Base-by-base conservation (phyloP, 2,888 invertebrate genomes). In the Standfussiana lucernea region DNA sequence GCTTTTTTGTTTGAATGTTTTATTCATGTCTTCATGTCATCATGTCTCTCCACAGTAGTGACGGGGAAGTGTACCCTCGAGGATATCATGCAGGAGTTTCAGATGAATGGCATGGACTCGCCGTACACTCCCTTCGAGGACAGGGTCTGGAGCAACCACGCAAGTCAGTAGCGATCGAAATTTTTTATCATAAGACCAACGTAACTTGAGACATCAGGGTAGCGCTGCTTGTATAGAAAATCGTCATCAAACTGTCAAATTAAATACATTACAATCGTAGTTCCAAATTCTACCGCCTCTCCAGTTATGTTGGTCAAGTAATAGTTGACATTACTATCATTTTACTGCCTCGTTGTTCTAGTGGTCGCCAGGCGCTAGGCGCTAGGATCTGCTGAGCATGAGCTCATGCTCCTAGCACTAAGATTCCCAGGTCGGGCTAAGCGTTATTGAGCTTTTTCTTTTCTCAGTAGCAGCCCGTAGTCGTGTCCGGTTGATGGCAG, bases 21-120 rank as follows among this genome's bases (percentile, higher is more conserved):
- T 10, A 18, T 5, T 71, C 15, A 56, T 6, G 32, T 18, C 37
- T 64, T n/a, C 37, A 56, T 53, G 32, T 15, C 18, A 50, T 32
- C n/a, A 35, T 61, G 13, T 56, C 21, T 40, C 15, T 35, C 24
- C 13, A 37, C 78, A 94, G 95, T 94, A 78, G 83, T 91, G 56
- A 87, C 80, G 71, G 91, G 91, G 4, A 88, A 88, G 65, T 90
- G 91, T 81, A 92, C 93, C 2, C 77, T 94, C 68, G 96, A 97
- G 0, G 97, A 97, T 28, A 95, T 96, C 56, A 97, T 96, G 97
- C 94, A 95, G 61, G 97, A 97, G 79, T 97, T 97, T 88, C 92
- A 95, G 32, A 93, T 93, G 89, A 97, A 97, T 88, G 97, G 97
- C 1, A 91, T 91, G n/a, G 97, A 97, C 86, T 94, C 94, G 0